Evolutionary conservation across 2,888 invertebrate species (phyloP), one percentile per base, ranked within the genome.

Genomic region (Athalia cordata): DNA sequence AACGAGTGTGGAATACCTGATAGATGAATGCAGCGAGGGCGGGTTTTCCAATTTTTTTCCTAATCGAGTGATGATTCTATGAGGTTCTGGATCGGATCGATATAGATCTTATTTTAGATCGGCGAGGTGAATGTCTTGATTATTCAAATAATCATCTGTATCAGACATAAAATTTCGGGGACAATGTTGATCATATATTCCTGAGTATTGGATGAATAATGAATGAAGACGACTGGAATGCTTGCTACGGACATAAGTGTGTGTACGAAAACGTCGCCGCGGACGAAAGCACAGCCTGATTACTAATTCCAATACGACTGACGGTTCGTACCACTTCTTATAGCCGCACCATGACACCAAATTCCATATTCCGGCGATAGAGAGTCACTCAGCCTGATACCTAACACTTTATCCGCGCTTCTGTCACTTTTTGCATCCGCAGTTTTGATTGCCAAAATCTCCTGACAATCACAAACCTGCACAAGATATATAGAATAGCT

Each of bases 341-440:
- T 80, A 80, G 82, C 79, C 84, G 84, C 83, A 85, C 81, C 85
- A 85, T 87, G 88, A 88, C 88, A 88, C 88, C 88, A 87, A 88
- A 88, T 88, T 86, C 88, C 86, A 88, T 88, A 88, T 88, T 87
- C 84, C 64, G 43, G 85, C 79, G 80, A 78, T 80, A 80, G 80
- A 80, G 78, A 78, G 80, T 59, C 79, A 70, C 62, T 70, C 70
- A 68, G 67, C 78, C 75, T 78, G 80, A 77, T 81, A 78, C 68
- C 78, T 13, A 64, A 43, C 52, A 43, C 74, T 72, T 47, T 55
- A 11, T 45, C 50, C 61, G 70, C 62, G 29, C 65, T 67, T 13
- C 77, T 29, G 11, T 67, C 57, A 49, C 57, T 57, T 55, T 11
- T 6, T 2, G 29, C 47, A 77, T 57, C 55, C 45, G 45, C 59